Percentiles rank a stretch among this genome's conserved stretches.
phyloP scores from a whole-genome alignment of 2,888 invertebrate genomes.

The Calliphora vomitoria region DNA sequence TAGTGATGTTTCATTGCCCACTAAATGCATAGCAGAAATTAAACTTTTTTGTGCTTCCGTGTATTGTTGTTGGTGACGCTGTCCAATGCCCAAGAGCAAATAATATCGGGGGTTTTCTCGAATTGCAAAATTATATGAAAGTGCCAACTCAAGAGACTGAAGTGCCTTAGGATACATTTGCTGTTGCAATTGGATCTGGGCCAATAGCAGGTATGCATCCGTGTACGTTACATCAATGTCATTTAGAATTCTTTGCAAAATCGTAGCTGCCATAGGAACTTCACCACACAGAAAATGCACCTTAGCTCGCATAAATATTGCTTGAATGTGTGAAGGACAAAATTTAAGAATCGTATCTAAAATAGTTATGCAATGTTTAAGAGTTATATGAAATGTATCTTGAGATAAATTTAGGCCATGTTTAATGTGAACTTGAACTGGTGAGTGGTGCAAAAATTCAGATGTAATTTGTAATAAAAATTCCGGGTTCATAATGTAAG shows the following conservation, averaged over 20 bases:
- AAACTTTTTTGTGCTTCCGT: conserved; percentile 91
- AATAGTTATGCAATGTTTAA: conserved; percentile 88
- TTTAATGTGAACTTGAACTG: conserved; percentile 86
- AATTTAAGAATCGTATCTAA: conserved; percentile 90
- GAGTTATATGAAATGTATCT: conserved; percentile 85
- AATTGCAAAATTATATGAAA: conserved; percentile 96
- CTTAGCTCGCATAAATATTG: conserved; percentile 90
- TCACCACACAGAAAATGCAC: conserved; percentile 93
- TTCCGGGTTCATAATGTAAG: conserved; percentile 92
- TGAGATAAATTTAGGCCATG: conserved; percentile 78
- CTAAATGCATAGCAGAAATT: conserved; percentile 89
- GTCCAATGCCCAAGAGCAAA: conserved; percentile 92
- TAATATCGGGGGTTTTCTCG: conserved; percentile 96
- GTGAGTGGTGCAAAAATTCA: conserved; percentile 91
- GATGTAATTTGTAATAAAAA: conserved; percentile 92
- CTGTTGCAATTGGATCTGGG: conserved; percentile 92
- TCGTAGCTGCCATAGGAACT: conserved; percentile 88
- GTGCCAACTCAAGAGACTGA: conserved; percentile 94
- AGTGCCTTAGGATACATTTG: conserved; percentile 90
- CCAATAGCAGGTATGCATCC: conserved; percentile 93
- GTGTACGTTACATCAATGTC: conserved; percentile 91
- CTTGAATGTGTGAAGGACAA: conserved; percentile 91
- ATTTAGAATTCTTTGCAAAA: conserved; percentile 90
- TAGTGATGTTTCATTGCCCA: conserved; percentile 83
- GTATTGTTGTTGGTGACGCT: conserved; percentile 90